These are phyloP conservation scores for Myathropa florea DNA, from an alignment of 2,888 invertebrate genomes.

Conservation along the genomic window DNA sequence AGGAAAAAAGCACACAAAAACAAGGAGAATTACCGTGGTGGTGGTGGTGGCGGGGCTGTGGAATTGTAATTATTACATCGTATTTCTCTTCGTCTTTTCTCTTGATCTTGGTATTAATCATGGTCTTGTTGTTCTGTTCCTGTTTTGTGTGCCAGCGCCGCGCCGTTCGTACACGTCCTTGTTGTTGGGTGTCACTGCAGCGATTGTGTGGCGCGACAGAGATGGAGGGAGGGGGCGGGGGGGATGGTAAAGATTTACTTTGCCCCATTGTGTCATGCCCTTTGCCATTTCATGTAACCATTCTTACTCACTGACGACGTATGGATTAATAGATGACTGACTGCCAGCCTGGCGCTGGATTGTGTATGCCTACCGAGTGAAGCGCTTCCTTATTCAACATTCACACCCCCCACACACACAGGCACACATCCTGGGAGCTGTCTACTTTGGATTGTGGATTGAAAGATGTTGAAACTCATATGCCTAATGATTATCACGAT, in stretches of 20 bases:
- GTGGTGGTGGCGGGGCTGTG: conserved; percentile 29
- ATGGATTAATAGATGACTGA: conserved; percentile 66
- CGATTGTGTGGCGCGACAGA: conserved; percentile 18
- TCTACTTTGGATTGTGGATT: conserved; percentile 57
- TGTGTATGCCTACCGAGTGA: conserved; percentile 5
- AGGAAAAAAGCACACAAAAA: conserved; percentile 12
- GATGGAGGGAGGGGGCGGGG: background rate
- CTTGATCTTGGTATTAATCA: conserved; percentile 68
- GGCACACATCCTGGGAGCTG: conserved; percentile 6
- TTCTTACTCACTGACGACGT: conserved; percentile 45
- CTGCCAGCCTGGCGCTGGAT: conserved; percentile 26
- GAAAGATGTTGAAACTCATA: conserved; percentile 69
- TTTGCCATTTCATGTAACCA: conserved; percentile 66
- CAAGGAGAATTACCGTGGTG: conserved; percentile 48
- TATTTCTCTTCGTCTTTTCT: conserved; percentile 69
- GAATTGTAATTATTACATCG: conserved; percentile 71
- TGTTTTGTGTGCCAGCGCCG: background rate
- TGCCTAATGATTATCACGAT: conserved; percentile 68
- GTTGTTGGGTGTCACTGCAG: conserved; percentile 41
- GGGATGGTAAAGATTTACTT: conserved; percentile 28
- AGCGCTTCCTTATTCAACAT: background rate
- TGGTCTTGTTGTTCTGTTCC: conserved; percentile 51
- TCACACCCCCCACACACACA: background rate
- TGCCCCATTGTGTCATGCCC: conserved; percentile 51
- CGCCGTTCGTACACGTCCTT: too few relatives aligned